These are phyloP conservation scores for Melanotaenia maccullochi DNA, from an alignment of 2,797 vertebrate species.

Conservation along the genomic window DNA sequence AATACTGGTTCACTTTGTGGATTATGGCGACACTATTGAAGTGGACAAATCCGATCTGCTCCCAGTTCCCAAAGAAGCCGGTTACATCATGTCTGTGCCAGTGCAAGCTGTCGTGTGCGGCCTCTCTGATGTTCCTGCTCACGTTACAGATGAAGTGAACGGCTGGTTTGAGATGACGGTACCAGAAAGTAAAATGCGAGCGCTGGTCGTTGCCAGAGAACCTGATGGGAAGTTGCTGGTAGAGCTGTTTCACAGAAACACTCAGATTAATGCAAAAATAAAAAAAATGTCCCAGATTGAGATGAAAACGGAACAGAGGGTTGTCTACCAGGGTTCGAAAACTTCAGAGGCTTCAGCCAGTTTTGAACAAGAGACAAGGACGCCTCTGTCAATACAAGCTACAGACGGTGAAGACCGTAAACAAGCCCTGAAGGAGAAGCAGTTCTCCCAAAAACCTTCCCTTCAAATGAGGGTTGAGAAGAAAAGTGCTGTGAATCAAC, in stretches of 20 bases:
- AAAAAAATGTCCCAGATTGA: constrained; percentile 80
- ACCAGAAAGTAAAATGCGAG: constrained; percentile 82
- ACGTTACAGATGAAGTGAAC: constrained; percentile 79
- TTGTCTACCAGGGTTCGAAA: constrained; percentile 29
- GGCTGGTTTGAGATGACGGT: constrained; percentile 86
- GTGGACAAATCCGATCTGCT: constrained; percentile 83
- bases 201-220: constrained; percentile 88
- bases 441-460: constrained; percentile 15
- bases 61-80: constrained; percentile 86
- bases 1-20: constrained; percentile 90
- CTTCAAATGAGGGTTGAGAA: constrained; percentile 8
- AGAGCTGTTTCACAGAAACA: constrained; percentile 87
- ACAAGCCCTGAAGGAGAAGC: constrained; percentile 9
- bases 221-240: constrained; percentile 87
- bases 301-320: constrained; percentile 29
- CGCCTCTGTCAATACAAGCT: constrained; percentile 4
- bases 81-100: constrained; percentile 88
- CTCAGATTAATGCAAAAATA: constrained; percentile 87
- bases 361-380: constrained; percentile 9
- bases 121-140: constrained; percentile 84
- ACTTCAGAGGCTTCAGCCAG: constrained; percentile 6
- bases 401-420: constrained; percentile 8
- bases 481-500: constrained; percentile 4
- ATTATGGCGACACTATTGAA: constrained; percentile 90
- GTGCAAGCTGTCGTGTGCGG: constrained; percentile 91